Conservation (phyloP, 2,797 vertebrate species). For the Mus spretus region DNA sequence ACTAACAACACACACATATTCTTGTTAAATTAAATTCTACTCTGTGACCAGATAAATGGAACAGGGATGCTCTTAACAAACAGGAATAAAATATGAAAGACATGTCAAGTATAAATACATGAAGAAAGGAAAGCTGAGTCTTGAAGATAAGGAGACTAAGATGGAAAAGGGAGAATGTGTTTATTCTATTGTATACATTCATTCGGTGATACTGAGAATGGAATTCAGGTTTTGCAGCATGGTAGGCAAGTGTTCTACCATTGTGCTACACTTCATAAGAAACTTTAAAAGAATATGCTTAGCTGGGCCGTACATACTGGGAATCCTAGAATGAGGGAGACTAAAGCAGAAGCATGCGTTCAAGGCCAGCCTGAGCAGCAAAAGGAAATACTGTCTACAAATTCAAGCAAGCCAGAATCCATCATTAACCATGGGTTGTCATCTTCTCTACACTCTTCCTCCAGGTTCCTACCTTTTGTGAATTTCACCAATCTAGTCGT, state of each 20-base stretch:
- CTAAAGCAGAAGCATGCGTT: neutral
- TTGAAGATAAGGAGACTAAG: neutral
- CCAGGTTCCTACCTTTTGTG: neutral
- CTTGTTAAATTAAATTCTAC: constrained; percentile 19
- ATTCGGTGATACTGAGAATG: neutral
- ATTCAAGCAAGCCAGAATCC: neutral
- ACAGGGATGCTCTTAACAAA: neutral
- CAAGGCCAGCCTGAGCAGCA: too few relatives aligned
- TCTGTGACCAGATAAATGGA: neutral
- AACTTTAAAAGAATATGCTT: neutral
- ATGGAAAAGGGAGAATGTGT: neutral
- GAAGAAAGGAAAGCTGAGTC: neutral
- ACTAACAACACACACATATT: neutral
- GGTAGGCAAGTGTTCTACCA: neutral
- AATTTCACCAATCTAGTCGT: neutral
- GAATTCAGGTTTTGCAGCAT: too few relatives aligned
- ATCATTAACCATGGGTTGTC: neutral
- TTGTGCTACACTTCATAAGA: neutral
- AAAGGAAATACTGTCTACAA: neutral
- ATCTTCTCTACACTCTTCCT: neutral
- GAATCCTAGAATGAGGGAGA: neutral
- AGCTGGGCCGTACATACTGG: too few relatives aligned
- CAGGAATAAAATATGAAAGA: constrained; percentile 11
- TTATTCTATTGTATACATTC: neutral
- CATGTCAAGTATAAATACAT: neutral